Conservation (phyloP, 2,797 vertebrate genomes). For the Xiphophorus birchmanni region DNA sequence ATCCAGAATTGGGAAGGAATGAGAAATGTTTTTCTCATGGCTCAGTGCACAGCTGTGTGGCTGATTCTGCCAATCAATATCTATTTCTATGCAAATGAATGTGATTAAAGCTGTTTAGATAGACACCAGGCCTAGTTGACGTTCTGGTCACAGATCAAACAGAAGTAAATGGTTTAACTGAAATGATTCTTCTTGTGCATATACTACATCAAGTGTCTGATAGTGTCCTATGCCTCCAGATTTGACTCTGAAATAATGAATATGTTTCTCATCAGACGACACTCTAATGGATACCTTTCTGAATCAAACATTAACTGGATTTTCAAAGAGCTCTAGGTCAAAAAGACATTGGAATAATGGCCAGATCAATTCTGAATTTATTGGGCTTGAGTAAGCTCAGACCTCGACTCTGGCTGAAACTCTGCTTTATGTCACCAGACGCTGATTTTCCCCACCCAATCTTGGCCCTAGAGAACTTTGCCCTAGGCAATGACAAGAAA, state of each 20-base stretch:
- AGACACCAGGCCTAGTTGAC: conserved; percentile 27
- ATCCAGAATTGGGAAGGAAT: conserved; percentile 10
- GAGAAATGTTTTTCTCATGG: conserved; percentile 19
- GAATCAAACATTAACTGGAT: conserved; percentile 46
- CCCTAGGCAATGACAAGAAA: conserved; percentile 7
- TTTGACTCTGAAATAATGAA: conserved; percentile 28
- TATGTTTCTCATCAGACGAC: conserved; percentile 24
- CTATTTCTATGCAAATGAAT: conserved; percentile 69
- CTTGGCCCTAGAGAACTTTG: not conserved
- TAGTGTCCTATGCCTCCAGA: conserved; percentile 2
- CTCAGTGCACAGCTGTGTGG: conserved; percentile 14
- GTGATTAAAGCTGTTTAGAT: conserved; percentile 72
- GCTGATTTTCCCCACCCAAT: not conserved
- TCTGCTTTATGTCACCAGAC: not conserved
- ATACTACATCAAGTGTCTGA: conserved; percentile 21
- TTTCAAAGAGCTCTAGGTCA: conserved; percentile 45
- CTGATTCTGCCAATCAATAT: conserved; percentile 57
- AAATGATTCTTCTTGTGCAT: conserved; percentile 38
- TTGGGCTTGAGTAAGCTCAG: not conserved
- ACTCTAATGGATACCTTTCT: conserved; percentile 8
- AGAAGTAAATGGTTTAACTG: conserved; percentile 54
- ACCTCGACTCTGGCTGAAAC: not conserved
- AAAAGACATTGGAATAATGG: conserved; percentile 9
- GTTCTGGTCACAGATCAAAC: conserved; percentile 58
- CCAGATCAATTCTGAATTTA: not conserved